phyloP scores from a whole-genome alignment of 2,797 vertebrate genomes.

The Antennarius maculatus region DNA sequence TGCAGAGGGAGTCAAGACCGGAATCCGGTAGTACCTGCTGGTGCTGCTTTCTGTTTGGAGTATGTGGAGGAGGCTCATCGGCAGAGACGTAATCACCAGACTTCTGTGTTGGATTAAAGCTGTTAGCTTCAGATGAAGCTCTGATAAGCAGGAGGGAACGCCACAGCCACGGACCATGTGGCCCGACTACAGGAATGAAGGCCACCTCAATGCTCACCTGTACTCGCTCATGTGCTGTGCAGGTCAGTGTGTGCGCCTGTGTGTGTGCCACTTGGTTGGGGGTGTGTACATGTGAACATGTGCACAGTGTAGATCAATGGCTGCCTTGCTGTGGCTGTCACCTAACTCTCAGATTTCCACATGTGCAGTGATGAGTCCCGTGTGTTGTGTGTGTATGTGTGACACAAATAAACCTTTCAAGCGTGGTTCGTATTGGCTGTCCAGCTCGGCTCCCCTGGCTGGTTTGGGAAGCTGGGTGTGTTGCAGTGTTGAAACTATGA shows the following conservation, averaged over 20 bases:
- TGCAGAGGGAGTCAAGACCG: neutral
- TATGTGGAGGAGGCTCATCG: constrained; percentile 21
- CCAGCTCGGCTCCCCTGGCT: constrained; percentile 37
- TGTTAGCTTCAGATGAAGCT: constrained; percentile 4
- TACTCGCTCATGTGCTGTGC: constrained; percentile 95
- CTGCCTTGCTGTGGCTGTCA: constrained; percentile 62
- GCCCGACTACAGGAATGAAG: constrained; percentile 81
- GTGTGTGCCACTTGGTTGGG: neutral
- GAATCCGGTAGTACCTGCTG: constrained; percentile 22
- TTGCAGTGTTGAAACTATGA: constrained; percentile 62
- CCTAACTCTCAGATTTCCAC: constrained; percentile 2
- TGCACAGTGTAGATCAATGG: constrained; percentile 50
- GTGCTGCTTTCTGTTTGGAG: constrained; percentile 14
- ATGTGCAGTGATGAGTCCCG: neutral
- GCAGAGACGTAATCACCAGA: constrained; percentile 40
- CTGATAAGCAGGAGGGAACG: constrained; percentile 27
- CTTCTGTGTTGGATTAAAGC: constrained; percentile 51
- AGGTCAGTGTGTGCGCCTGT: constrained; percentile 84
- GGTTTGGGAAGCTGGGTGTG: constrained; percentile 61
- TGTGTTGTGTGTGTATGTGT: neutral
- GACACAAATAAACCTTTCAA: constrained; percentile 10
- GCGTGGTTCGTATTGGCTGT: constrained; percentile 22
- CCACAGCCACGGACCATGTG: constrained; percentile 70
- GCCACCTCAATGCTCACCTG: constrained; percentile 89
- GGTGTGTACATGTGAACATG: constrained; percentile 2